A percentile compares a stretch with the other conserved stretches of the same genome.
phyloP scores from a whole-genome alignment of 1,140 invertebrate genomes.

The Drosophila lini region DNA sequence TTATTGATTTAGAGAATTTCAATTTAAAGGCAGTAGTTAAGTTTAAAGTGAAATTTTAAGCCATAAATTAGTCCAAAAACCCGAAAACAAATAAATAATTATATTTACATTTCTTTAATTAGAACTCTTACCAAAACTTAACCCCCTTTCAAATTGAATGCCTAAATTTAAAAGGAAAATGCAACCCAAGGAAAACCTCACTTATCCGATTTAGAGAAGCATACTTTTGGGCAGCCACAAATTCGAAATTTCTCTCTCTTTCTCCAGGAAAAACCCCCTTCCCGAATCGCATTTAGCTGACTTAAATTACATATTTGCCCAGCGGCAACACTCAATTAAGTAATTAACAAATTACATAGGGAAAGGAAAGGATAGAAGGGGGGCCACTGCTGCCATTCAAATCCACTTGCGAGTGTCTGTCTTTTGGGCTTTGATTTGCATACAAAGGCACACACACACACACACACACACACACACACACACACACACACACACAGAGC shows the following conservation, averaged over 20 bases:
- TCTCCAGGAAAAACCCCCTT: neutral
- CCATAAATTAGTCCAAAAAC: neutral
- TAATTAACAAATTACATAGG: constrained; percentile 74
- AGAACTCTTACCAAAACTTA: neutral
- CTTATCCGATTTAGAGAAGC: constrained; percentile 1
- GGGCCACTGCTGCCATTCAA: constrained; percentile 26
- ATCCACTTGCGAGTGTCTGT: constrained; percentile 23
- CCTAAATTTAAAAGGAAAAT: neutral
- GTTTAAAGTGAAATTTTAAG: neutral
- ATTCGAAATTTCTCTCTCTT: constrained; percentile 8
- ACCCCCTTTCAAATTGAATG: neutral
- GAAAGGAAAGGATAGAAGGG: constrained; percentile 1
- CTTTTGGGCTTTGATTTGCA: constrained; percentile 53
- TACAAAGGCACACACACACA: constrained; percentile 65
- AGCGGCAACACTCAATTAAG: constrained; percentile 73
- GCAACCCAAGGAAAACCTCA: neutral
- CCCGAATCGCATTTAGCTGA: constrained; percentile 16
- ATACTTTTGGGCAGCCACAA: constrained; percentile 18
- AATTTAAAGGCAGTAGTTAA: fast-evolving
- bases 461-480: constrained; percentile 54
- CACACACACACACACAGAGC: constrained; percentile 26
- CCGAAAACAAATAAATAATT: neutral
- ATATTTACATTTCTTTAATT: neutral
- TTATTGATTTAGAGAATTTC: too few relatives aligned
- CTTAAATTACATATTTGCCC: constrained; percentile 62